Evolutionary conservation across 1,140 invertebrate genomes (phyloP), one percentile per base, ranked within the genome.

Genomic region (Chrysopa pallens): DNA sequence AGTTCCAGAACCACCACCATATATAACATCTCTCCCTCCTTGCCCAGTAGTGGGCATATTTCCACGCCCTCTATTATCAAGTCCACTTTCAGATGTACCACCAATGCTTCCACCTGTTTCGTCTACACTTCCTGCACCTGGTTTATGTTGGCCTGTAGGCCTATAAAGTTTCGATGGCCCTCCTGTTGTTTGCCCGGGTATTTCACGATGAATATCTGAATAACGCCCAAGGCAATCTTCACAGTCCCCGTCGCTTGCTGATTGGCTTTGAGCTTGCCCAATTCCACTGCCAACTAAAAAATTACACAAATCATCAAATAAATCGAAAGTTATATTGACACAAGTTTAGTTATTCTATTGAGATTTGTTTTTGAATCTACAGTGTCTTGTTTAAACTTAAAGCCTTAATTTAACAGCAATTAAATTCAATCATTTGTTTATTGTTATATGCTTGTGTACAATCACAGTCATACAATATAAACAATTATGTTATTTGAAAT

Each of bases 261-360:
- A 57, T 38, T 29, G 56, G 64, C 82, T 85, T 62, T 86, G 82
- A 1, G 80, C 80, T 66, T 83, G 79, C 2, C 80, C 80, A 77
- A 84, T 84, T 43, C 80, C 80, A 55, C 72, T 77, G 23, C 8
- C 31, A 4, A 6, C 31, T 33, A 59, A 73, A 33, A 13, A 33
- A n/a, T n/a, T n/a, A n/a, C n/a, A n/a, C n/a, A n/a, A n/a, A n/a
- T n/a, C n/a, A n/a, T n/a, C n/a, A n/a, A n/a, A n/a, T n/a, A n/a
- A n/a, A n/a, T n/a, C n/a, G n/a, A n/a, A n/a, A n/a, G n/a, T n/a
- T n/a, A n/a, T n/a, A n/a, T n/a, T n/a, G n/a, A n/a, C n/a, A n/a
- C n/a, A n/a, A n/a, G n/a, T n/a, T n/a, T n/a, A n/a, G n/a, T n/a
- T n/a, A n/a, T n/a, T n/a, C n/a, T n/a, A n/a, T n/a, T n/a, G n/a